A percentile compares a stretch with the other conserved stretches of the same genome.
These are phyloP conservation scores for Adineta ricciae DNA, from an alignment of 2,888 invertebrate species.

Conservation along the genomic window DNA sequence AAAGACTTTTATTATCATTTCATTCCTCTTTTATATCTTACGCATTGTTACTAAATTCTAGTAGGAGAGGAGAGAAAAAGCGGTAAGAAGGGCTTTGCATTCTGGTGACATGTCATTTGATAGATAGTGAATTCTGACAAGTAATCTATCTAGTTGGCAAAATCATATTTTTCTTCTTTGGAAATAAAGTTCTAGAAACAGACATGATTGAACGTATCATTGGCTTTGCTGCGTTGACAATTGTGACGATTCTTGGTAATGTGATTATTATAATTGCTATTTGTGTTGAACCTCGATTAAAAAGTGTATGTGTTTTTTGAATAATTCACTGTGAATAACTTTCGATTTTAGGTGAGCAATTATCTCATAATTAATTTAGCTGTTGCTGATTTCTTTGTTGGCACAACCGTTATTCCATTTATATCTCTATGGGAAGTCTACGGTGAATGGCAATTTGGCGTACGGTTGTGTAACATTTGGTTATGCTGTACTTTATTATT, in stretches of 20 bases:
- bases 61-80: background rate
- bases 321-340: no score
- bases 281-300: constrained; percentile 8
- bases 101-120: background rate
- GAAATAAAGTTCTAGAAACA: background rate
- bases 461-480: background rate
- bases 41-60: background rate
- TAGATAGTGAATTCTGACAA: background rate
- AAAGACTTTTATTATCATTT: background rate
- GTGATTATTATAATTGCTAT: constrained; percentile 9
- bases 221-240: background rate
- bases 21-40: background rate
- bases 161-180: background rate
- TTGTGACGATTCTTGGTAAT: background rate
- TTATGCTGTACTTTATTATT: background rate
- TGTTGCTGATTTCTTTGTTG: constrained; percentile 1
- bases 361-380: constrained; percentile 16
- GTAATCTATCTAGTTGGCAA: background rate
- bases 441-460: background rate
- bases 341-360: background rate
- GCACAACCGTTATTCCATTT: background rate
- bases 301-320: background rate
- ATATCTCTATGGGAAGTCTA: background rate
- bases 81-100: background rate
- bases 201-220: background rate